A percentile compares a stretch with the other conserved stretches of the same genome.
Conservation (phyloP, 2,888 invertebrate species). For the Gari tellinella region DNA sequence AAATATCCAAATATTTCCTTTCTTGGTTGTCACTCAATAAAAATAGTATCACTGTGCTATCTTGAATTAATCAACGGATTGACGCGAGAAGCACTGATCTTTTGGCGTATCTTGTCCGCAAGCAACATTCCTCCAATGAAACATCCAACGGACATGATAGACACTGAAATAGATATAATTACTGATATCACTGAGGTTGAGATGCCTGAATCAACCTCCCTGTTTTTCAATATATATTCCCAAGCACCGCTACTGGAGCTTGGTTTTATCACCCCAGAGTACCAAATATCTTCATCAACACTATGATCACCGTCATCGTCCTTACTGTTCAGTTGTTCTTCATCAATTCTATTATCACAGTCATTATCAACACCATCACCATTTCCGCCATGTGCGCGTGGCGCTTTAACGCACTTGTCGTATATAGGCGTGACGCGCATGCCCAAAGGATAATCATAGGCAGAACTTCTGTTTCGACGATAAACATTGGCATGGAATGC, state of each 20-base stretch:
- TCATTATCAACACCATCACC: constrained; percentile 73
- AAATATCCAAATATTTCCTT: too few species aligned
- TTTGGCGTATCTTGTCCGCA: constrained; percentile 40
- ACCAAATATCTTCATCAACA: constrained; percentile 63
- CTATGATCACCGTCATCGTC: constrained; percentile 65
- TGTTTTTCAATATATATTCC: constrained; percentile 43
- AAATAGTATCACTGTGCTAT: too few species aligned
- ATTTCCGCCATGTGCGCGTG: constrained; percentile 46
- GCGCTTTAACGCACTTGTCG: constrained; percentile 57
- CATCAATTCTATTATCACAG: constrained; percentile 69
- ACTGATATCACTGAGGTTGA: constrained; percentile 52
- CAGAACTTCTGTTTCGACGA: constrained; percentile 32
- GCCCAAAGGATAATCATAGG: constrained; percentile 64
- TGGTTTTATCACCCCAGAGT: constrained; percentile 22
- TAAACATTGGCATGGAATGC: constrained; percentile 39
- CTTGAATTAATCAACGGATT: too few species aligned
- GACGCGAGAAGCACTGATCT: constrained; percentile 19
- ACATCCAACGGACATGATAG: constrained; percentile 38
- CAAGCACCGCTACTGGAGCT: constrained; percentile 23
- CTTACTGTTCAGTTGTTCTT: constrained; percentile 53
- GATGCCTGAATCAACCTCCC: constrained; percentile 34
- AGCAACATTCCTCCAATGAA: constrained; percentile 57
- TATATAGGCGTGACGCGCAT: constrained; percentile 64
- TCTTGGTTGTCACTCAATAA: too few species aligned
- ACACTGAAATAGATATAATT: constrained; percentile 49